phyloP scores from a whole-genome alignment of 2,797 vertebrate species.

The Typhlichthys subterraneus region DNA sequence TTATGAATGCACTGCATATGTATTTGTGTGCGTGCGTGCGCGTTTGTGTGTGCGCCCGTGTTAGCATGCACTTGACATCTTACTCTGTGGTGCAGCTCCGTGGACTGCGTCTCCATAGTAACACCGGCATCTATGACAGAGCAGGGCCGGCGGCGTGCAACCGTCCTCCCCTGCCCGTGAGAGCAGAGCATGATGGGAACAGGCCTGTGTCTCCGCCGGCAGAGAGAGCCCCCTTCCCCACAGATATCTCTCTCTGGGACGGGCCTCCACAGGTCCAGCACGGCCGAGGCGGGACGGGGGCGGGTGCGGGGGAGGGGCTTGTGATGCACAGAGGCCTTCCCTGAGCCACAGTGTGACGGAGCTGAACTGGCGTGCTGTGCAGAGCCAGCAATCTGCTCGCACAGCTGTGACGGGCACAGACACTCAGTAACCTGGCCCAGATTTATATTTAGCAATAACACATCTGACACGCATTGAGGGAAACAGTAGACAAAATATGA shows the following conservation, averaged over 20 bases:
- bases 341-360: constrained; percentile 56
- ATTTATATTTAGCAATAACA: constrained; percentile 53
- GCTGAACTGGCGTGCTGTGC: constrained; percentile 54
- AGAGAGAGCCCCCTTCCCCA: constrained; percentile 65
- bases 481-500: constrained; percentile 19
- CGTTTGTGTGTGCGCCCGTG: constrained; percentile 37
- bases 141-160: constrained; percentile 69
- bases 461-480: constrained; percentile 44
- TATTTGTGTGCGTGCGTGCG: constrained; percentile 12
- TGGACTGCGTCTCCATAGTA: constrained; percentile 64
- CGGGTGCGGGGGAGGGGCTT: constrained; percentile 41
- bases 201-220: constrained; percentile 60
- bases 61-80: constrained; percentile 54
- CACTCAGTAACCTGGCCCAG: constrained; percentile 66
- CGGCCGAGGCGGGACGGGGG: constrained; percentile 68
- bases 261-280: constrained; percentile 64
- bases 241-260: constrained; percentile 61
- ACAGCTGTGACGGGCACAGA: constrained; percentile 77
- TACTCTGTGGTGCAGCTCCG: constrained; percentile 75
- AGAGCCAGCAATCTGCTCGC: constrained; percentile 73
- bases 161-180: constrained; percentile 50
- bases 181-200: constrained; percentile 46
- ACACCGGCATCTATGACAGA: constrained; percentile 78
- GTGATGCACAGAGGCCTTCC: constrained; percentile 63
- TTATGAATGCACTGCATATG: constrained; percentile 1